These are phyloP conservation scores for Ceryle rudis DNA, from an alignment of 2,797 vertebrate genomes.

Conservation along the genomic window DNA sequence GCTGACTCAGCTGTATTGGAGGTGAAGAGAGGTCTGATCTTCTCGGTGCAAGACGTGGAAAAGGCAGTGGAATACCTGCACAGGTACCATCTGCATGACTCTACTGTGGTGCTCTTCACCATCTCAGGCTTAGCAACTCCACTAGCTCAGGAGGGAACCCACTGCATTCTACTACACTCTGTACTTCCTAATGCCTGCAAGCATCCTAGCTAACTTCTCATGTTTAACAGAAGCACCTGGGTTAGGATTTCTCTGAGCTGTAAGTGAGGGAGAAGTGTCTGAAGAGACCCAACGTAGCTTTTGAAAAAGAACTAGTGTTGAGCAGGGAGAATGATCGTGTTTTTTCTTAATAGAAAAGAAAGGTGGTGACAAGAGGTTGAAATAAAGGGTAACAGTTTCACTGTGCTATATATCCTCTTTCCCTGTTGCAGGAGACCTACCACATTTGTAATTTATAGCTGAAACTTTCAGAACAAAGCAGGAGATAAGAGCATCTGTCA, in stretches of 20 bases:
- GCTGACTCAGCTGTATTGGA: neutral
- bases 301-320: neutral
- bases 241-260: neutral
- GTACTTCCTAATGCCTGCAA: neutral
- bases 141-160: neutral
- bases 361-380: neutral
- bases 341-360: neutral
- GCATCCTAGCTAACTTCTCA: neutral
- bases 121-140: neutral
- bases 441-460: neutral
- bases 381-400: neutral
- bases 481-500: neutral
- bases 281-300: neutral
- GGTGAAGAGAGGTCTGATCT: neutral
- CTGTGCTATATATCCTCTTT: neutral
- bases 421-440: neutral
- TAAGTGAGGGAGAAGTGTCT: neutral
- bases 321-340: neutral
- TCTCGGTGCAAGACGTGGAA: neutral
- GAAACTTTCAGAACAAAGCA: neutral
- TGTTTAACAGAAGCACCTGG: rapidly evolving
- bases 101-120: neutral
- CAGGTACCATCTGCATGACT: neutral
- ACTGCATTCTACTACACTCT: neutral
- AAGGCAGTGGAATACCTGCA: neutral